phyloP scores from a whole-genome alignment of 2,797 vertebrate genomes.

The Rhincodon typus region DNA sequence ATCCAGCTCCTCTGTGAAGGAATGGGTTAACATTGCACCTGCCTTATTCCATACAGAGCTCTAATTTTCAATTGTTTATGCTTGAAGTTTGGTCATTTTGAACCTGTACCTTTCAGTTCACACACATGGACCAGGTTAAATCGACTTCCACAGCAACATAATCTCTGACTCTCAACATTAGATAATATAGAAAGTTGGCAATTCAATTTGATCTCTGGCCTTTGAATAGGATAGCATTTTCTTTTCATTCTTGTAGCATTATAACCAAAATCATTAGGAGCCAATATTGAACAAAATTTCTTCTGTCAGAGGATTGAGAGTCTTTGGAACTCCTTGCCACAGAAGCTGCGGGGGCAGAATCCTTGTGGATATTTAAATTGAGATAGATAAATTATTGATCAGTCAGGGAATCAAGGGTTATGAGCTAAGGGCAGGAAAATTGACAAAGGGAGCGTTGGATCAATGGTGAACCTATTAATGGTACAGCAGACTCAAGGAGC shows the following conservation, averaged over 20 bases:
- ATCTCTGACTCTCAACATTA: neutral
- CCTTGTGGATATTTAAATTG: too few species aligned
- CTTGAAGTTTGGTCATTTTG: neutral
- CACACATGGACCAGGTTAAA: neutral
- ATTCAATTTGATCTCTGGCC: neutral
- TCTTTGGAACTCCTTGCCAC: too few species aligned
- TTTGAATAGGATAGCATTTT: neutral
- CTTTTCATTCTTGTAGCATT: neutral
- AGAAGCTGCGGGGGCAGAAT: too few species aligned
- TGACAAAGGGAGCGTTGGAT: too few species aligned
- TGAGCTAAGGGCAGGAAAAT: too few species aligned
- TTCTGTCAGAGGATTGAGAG: neutral
- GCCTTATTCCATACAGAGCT: neutral
- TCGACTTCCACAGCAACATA: neutral
- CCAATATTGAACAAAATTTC: neutral
- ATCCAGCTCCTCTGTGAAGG: neutral
- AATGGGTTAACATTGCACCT: neutral
- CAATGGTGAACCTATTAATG: too few species aligned
- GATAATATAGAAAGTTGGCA: neutral
- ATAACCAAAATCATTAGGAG: neutral
- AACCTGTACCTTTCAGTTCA: neutral
- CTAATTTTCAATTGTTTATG: neutral
- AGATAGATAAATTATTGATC: too few species aligned
- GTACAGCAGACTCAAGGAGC: too few species aligned
- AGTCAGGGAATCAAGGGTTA: too few species aligned